Conservation (phyloP, 2,888 invertebrate species). For the Philereme vetulata region DNA sequence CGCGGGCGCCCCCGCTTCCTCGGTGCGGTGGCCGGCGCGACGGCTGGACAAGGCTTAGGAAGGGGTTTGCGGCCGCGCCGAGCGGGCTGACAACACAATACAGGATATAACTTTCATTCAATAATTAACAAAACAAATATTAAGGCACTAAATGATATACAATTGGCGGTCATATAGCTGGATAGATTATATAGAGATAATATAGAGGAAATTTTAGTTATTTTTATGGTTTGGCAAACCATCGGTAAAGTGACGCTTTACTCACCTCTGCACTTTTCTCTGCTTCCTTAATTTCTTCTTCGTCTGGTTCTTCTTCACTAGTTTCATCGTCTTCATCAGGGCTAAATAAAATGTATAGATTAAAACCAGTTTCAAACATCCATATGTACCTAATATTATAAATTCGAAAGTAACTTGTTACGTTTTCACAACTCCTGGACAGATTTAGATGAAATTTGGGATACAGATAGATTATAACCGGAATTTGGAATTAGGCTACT, state of each 20-base stretch:
- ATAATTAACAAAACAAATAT: no score
- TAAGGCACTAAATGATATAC: no score
- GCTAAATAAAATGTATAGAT: constrained; percentile 24
- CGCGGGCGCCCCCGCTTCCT: constrained; percentile 71
- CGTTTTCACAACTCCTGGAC: no score
- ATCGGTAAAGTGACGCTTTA: background rate
- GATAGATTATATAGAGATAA: no score
- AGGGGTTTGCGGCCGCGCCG: constrained; percentile 31
- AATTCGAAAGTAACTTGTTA: no score
- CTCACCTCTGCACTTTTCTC: constrained; percentile 54
- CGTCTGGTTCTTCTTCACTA: constrained; percentile 54
- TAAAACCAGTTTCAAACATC: background rate
- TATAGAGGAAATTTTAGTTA: no score
- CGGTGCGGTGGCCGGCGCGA: constrained; percentile 34
- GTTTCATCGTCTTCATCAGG: constrained; percentile 45
- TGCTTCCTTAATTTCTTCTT: constrained; percentile 53
- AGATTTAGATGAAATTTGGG: no score
- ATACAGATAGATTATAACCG: no score
- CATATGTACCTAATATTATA: no score
- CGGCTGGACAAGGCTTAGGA: constrained; percentile 31
- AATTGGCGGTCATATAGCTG: background rate
- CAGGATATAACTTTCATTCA: background rate
- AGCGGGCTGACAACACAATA: constrained; percentile 15
- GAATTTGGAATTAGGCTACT: no score
- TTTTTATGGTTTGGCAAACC: no score